Evolutionary conservation across 2,888 invertebrate species (phyloP).

Genomic region (Melanostoma mellinum): DNA sequence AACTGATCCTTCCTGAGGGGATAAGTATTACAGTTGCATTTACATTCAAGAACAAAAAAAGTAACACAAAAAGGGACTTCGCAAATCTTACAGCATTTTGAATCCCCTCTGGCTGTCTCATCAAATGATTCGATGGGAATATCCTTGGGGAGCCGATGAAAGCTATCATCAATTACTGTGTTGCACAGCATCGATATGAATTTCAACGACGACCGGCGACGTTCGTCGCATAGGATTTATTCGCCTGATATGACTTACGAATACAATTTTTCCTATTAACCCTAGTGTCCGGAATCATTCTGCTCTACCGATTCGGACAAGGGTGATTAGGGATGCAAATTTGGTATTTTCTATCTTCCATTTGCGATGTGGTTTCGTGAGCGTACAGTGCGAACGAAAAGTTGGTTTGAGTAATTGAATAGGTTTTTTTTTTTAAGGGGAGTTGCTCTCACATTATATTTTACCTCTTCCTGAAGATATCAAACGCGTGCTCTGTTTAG

Average conservation of each 20-base stretch:
- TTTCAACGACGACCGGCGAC: slow-evolving; percentile 1
- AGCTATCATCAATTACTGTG: slow-evolving; percentile 65
- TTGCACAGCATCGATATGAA: slow-evolving; percentile 45
- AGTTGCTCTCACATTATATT: too few relatives aligned
- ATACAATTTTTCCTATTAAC: slow-evolving; percentile 47
- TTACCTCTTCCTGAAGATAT: too few relatives aligned
- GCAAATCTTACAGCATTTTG: slow-evolving; percentile 33
- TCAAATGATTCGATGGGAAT: slow-evolving; percentile 60
- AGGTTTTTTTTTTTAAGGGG: too few relatives aligned
- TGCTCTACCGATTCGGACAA: slow-evolving; percentile 21
- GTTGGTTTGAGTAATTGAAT: too few relatives aligned
- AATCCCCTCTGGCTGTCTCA: slow-evolving; percentile 41
- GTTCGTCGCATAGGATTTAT: slow-evolving; percentile 37
- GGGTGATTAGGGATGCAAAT: slow-evolving; percentile 61
- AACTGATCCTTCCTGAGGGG: slow-evolving; percentile 17
- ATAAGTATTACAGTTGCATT: not conserved
- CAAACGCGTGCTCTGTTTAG: too few relatives aligned
- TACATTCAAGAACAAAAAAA: not conserved
- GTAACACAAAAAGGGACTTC: slow-evolving; percentile 10
- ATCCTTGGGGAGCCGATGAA: slow-evolving; percentile 61
- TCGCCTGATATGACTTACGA: slow-evolving; percentile 49
- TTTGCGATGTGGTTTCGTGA: slow-evolving; percentile 21
- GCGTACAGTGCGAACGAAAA: slow-evolving; percentile 8
- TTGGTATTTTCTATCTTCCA: not conserved
- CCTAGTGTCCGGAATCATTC: slow-evolving; percentile 34